phyloP scores from a whole-genome alignment of 2,797 vertebrate species.

The Gymnocypris eckloni region DNA sequence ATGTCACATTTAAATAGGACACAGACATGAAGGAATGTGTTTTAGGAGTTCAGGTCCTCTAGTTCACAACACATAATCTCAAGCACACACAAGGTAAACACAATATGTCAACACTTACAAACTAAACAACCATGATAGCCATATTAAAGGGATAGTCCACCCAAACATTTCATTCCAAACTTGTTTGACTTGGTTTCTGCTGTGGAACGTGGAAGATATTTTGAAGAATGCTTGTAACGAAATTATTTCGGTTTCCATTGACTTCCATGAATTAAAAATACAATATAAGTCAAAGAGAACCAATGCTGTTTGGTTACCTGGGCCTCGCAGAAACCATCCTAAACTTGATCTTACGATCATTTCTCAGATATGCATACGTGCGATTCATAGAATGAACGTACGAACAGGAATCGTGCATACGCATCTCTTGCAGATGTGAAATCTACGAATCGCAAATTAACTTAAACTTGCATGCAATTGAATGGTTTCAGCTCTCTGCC shows the following conservation, averaged over 20 bases:
- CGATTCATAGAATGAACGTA: no score
- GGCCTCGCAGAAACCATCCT: no score
- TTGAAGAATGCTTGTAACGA: not conserved
- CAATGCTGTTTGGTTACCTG: not conserved
- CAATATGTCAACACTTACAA: conserved; percentile 13
- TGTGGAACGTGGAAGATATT: not conserved
- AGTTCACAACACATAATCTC: conserved; percentile 23
- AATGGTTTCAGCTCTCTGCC: no score
- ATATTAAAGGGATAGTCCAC: not conserved
- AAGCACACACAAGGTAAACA: conserved; percentile 39
- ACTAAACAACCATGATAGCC: not conserved
- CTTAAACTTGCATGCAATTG: no score
- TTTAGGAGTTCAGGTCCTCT: conserved; percentile 5
- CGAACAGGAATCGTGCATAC: no score
- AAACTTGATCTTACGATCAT: no score
- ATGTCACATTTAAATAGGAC: not conserved
- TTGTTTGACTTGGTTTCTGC: not conserved
- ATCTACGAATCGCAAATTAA: no score
- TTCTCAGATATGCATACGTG: no score
- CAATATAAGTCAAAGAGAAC: not conserved
- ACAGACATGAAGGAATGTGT: conserved; percentile 31
- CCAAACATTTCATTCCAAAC: not conserved
- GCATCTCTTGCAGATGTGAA: no score
- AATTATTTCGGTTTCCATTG: not conserved
- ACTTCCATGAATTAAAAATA: not conserved